Evolutionary conservation across 23 tunicate species (phyloP), one percentile per base, ranked within the genome.

Genomic region (Styela clava): DNA sequence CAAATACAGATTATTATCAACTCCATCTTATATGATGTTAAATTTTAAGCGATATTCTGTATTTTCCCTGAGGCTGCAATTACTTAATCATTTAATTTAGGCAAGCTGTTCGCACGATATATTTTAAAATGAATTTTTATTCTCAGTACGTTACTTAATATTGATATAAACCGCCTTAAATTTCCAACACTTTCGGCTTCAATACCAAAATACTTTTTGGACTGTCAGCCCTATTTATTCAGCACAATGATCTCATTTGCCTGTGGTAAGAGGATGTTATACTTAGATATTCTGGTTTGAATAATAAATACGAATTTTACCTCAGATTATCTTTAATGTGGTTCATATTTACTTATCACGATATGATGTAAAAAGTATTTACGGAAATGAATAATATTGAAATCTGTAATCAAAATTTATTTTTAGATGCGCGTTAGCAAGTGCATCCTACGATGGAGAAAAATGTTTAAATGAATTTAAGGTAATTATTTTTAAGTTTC

Each of bases 401-500:
- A 25, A 65, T 65, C 9, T 65, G 16, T 25, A 25, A 25, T 25
- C 7, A 28, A 25, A 65, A 78, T 64, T 1, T 51, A 26, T 24
- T 35, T 63, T 76, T 74, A 89, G 94, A 64, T 89, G 94, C 65
- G 94, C 82, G 29, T 52, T 73, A 23, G 44, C 68, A 16, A 63
- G 82, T 61, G 36, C 74, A 3, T 65, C 33, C 27, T 89, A 89
- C 52, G 34, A 23, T 2, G 89, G 95, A 35, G 95, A 89, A 37
- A 76, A 24, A 64, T 89, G 95, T 30, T 35, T 89, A 1, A 82
- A 89, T 74, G 89, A 85, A 37, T 89, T 89, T 74, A 44, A 73
- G 89, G 95, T 89, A 74, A 5, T 44, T n/a, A n/a, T n/a, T n/a
- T n/a, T n/a, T n/a, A n/a, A n/a, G n/a, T n/a, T n/a, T n/a, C n/a